Base-by-base conservation (phyloP, 2,113 vertebrate genomes). In the Poeciliopsis prolifica region DNA sequence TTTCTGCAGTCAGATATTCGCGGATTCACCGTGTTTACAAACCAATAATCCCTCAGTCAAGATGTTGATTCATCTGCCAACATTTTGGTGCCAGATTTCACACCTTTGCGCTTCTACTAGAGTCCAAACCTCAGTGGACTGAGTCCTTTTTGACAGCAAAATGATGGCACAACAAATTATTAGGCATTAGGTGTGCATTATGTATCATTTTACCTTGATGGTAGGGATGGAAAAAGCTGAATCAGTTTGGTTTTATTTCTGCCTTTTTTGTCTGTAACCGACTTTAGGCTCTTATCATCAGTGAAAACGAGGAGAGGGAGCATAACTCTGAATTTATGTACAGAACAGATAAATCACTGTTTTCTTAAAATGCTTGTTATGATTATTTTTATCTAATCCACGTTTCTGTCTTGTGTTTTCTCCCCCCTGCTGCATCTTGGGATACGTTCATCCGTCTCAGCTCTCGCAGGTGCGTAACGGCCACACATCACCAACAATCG, bases 391-490 rank as follows among this genome's bases (percentile, higher is more conserved):
- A 51, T 78, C 28, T 68, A 24, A 30, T 72, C 15, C 4, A 13
- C 3, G 26, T 35, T 72, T n/a, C 64, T 40, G 24, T 14, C 65
- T 15, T 58, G 24, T 48, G 5, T 72, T 44, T 70, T 28, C 64
- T 33, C 76, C 66, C 31, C 19, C 48, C 65, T 58, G 77, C 63
- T 89, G 86, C 77, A 68, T 75, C 81, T 24, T 84, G 86, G 86
- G 85, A 75, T 29, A 26, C 15, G 13, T 66, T 67, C 69, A 64
- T 68, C 64, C 65, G 44, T 65, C 72, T 42, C 89, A 94, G 93
- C 91, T 94, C 68, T 93, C 92, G 9, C 92, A 92, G 90, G 93
- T 93, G 71, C 19, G 92, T 91, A 5, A 80, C 70, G 64, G 62
- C 71, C 85, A 51, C 24, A 51, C 69, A 9, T 44, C 44, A 33